Evolutionary conservation across 1,140 invertebrate species (phyloP).

Genomic region (Zelostemma sp.): DNA sequence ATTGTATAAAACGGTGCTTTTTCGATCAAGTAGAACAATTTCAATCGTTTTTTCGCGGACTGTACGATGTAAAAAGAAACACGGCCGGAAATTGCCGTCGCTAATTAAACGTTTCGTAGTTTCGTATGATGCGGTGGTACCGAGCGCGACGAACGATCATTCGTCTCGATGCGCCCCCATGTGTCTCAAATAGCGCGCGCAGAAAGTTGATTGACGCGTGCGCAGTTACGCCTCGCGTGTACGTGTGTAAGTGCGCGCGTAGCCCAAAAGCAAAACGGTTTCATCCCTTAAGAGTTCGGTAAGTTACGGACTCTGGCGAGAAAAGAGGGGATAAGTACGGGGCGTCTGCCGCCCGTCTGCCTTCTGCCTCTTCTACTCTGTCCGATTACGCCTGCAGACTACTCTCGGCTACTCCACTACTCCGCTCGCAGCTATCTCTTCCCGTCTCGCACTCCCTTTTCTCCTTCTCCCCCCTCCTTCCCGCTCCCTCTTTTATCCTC

Average conservation of each 20-base stretch:
- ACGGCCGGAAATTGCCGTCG: no score
- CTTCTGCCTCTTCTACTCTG: slow-evolving; percentile 47
- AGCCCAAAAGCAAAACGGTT: slow-evolving; percentile 59
- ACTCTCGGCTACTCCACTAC: slow-evolving; percentile 49
- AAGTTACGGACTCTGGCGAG: slow-evolving; percentile 61
- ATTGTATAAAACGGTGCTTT: no score
- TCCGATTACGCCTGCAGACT: slow-evolving; percentile 45
- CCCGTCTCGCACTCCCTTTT: slow-evolving; percentile 33
- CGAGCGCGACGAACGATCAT: no score
- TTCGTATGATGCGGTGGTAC: no score
- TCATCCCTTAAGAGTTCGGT: slow-evolving; percentile 68
- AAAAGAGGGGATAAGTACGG: slow-evolving; percentile 60
- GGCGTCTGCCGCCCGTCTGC: slow-evolving; percentile 69
- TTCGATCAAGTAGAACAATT: no score
- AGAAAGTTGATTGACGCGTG: slow-evolving; percentile 5
- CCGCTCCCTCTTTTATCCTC: slow-evolving; percentile 21
- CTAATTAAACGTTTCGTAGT: no score
- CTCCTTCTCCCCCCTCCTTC: slow-evolving; percentile 21
- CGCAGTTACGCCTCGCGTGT: not conserved
- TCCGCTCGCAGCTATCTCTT: slow-evolving; percentile 22
- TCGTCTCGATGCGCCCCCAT: not conserved
- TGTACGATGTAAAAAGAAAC: no score
- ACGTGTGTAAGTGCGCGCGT: slow-evolving; percentile 37
- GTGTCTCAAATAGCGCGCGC: not conserved
- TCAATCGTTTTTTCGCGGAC: no score